Conservation (phyloP, 30 jellyfish, hydroid and myxozoan genomes). For the Sanderia malayensis region DNA sequence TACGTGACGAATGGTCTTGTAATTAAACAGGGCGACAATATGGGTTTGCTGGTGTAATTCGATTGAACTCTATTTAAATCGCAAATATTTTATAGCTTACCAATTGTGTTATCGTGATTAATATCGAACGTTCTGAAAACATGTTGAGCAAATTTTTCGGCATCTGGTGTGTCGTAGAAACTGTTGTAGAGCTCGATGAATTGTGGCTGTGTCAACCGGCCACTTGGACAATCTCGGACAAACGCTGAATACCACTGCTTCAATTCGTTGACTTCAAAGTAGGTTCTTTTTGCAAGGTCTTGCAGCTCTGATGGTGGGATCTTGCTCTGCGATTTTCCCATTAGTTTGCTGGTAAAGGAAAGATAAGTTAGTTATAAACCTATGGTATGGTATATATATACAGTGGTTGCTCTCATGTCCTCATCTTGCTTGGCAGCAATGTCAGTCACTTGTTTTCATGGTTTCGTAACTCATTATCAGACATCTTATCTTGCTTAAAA, state of each 20-base stretch:
- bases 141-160: conserved; percentile 91
- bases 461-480: too few relatives aligned
- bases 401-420: too few relatives aligned
- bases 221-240: conserved; percentile 87
- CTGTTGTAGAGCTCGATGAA: conserved; percentile 76
- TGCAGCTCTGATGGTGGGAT: conserved; percentile 88
- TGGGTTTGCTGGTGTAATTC: too few relatives aligned
- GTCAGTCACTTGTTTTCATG: too few relatives aligned
- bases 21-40: too few relatives aligned
- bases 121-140: conserved; percentile 93
- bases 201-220: conserved; percentile 74
- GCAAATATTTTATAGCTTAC: too few relatives aligned
- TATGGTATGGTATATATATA: too few relatives aligned
- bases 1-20: too few relatives aligned
- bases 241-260: conserved; percentile 88
- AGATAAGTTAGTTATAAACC: too few relatives aligned
- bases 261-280: conserved; percentile 86
- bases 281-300: conserved; percentile 70
- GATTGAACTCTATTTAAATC: too few relatives aligned
- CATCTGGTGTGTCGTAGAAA: conserved; percentile 82
- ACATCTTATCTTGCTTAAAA: too few relatives aligned
- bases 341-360: conserved; percentile 68
- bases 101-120: conserved; percentile 87
- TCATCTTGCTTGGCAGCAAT: too few relatives aligned
- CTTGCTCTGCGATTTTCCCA: conserved; percentile 87